These are phyloP conservation scores for Amphipoea lucens DNA, from an alignment of 2,888 invertebrate genomes.

Conservation along the genomic window DNA sequence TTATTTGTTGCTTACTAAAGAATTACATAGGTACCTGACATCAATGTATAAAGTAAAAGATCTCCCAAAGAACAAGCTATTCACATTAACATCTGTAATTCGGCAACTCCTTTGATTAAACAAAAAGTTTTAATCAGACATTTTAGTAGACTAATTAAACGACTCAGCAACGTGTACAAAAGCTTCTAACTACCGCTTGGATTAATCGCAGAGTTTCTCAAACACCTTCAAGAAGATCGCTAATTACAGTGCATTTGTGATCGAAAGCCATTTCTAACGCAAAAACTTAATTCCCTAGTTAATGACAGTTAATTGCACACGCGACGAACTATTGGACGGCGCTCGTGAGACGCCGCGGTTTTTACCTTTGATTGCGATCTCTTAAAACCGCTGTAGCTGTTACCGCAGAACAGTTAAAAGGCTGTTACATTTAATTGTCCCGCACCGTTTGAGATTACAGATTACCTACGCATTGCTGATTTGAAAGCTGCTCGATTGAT, in stretches of 20 bases:
- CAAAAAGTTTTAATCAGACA: conserved; percentile 3
- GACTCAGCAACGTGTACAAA: background rate
- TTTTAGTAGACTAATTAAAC: background rate
- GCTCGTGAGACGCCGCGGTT: conserved; percentile 71
- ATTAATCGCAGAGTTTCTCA: conserved; percentile 23
- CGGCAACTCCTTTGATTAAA: background rate
- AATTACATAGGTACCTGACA: background rate
- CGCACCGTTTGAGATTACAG: conserved; percentile 17
- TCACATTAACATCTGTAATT: conserved; percentile 9
- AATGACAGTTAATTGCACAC: conserved; percentile 82
- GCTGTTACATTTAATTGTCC: conserved; percentile 36
- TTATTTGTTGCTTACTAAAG: background rate
- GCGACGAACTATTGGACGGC: conserved; percentile 69
- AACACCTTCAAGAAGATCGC: conserved; percentile 49
- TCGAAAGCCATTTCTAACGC: conserved; percentile 78
- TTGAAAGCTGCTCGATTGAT: conserved; percentile 26
- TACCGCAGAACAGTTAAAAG: too few species aligned
- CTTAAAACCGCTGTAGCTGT: conserved; percentile 35
- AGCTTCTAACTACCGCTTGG: conserved; percentile 13
- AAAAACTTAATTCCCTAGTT: conserved; percentile 79
- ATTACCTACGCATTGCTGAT: background rate
- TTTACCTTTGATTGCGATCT: conserved; percentile 58
- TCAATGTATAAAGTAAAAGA: background rate
- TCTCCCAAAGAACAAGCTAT: background rate
- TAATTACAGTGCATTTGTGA: conserved; percentile 73